phyloP scores from a whole-genome alignment of 1,140 invertebrate species.

The Drosophila oshimai region DNA sequence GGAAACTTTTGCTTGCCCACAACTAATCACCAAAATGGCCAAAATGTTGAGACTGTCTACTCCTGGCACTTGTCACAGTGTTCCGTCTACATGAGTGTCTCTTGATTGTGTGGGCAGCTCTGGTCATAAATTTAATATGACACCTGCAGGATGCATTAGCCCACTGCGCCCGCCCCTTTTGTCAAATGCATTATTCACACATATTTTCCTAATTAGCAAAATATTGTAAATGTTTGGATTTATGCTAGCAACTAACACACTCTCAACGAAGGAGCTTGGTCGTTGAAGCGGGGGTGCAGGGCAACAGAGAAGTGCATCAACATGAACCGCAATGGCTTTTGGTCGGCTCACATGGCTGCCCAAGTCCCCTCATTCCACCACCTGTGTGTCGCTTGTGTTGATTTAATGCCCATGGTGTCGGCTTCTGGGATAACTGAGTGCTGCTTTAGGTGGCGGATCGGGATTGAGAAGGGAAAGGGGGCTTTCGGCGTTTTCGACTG shows the following conservation, averaged over 20 bases:
- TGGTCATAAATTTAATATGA: conserved; percentile 76
- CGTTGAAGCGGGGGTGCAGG: not conserved
- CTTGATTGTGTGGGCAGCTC: conserved; percentile 31
- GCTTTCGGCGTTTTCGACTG: conserved; percentile 44
- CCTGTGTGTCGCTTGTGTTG: conserved; percentile 46
- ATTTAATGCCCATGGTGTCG: conserved; percentile 64
- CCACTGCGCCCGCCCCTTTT: not conserved
- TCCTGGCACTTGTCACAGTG: conserved; percentile 31
- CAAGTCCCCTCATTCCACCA: not conserved
- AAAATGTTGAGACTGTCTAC: conserved; percentile 33
- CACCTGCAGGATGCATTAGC: conserved; percentile 44
- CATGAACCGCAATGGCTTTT: conserved; percentile 52
- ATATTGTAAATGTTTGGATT: conserved; percentile 81
- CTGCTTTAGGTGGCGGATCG: conserved; percentile 1
- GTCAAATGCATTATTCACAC: conserved; percentile 75
- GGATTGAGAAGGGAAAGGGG: not conserved
- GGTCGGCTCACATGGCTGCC: conserved; percentile 42
- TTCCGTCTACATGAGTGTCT: conserved; percentile 1
- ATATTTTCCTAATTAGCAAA: conserved; percentile 79
- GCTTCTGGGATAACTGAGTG: conserved; percentile 35
- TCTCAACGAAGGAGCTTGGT: not conserved
- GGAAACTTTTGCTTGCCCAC: conserved; percentile 7
- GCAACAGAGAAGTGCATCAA: conserved; percentile 56
- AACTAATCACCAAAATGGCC: conserved; percentile 50
- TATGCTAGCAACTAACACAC: conserved; percentile 43